Percentiles rank a stretch among this genome's conserved stretches.
These are phyloP conservation scores for Andricus grossulariae DNA, from an alignment of 1,140 invertebrate genomes.

Conservation along the genomic window DNA sequence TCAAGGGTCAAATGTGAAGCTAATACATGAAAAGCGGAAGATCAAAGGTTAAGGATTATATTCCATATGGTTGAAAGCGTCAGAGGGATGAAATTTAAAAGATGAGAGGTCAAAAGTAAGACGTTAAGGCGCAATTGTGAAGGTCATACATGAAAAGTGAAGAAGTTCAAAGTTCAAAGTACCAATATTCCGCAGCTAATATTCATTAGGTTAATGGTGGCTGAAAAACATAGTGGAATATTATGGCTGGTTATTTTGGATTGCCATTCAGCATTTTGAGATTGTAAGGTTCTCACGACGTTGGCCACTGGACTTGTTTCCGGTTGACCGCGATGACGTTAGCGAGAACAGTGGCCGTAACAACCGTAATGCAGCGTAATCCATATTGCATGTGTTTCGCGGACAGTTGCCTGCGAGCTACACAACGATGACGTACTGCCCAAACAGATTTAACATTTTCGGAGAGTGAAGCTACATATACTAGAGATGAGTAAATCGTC, in stretches of 20 bases:
- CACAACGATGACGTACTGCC: conserved; percentile 48
- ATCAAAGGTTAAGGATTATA: no score
- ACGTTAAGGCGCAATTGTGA: no score
- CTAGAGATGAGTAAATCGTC: conserved; percentile 27
- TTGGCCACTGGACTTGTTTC: conserved; percentile 22
- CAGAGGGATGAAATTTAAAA: no score
- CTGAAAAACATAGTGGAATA: neutral
- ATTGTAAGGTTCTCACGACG: conserved; percentile 22
- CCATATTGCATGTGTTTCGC: conserved; percentile 50
- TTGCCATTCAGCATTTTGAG: neutral
- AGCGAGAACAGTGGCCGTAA: conserved; percentile 44
- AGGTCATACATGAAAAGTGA: no score
- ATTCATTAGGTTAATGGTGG: neutral
- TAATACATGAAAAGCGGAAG: no score
- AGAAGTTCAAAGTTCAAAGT: neutral
- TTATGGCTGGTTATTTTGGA: neutral
- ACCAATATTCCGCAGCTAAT: neutral
- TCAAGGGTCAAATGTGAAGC: no score
- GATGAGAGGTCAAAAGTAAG: no score
- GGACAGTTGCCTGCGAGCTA: conserved; percentile 43
- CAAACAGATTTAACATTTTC: conserved; percentile 46
- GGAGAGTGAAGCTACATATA: conserved; percentile 18
- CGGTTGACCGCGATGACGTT: conserved; percentile 32
- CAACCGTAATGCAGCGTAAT: conserved; percentile 53
- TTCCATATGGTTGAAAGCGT: no score